Percentiles rank a stretch among this genome's conserved stretches.
phyloP scores from a whole-genome alignment of 1,140 invertebrate species.

The Heliconius hermathena region DNA sequence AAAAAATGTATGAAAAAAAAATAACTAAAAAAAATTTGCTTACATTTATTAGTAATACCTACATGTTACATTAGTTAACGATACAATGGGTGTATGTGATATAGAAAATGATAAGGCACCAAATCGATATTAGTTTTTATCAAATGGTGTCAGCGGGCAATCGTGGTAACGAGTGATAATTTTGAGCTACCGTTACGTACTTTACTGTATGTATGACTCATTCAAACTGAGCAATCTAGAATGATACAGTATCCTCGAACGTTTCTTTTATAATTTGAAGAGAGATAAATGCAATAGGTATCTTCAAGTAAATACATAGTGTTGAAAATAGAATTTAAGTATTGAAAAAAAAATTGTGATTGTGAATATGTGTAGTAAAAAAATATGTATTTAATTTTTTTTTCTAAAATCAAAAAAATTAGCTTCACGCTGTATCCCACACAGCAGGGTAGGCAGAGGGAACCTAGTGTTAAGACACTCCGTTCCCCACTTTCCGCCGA shows the following conservation, averaged over 20 bases:
- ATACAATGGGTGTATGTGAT: background rate
- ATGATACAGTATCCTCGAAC: background rate
- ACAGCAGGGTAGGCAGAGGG: too few species aligned
- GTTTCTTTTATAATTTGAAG: conserved; percentile 9
- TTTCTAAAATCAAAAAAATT: too few species aligned
- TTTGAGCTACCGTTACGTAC: conserved; percentile 35
- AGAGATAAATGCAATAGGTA: background rate
- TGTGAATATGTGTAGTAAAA: too few species aligned
- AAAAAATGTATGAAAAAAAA: background rate
- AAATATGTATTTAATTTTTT: too few species aligned
- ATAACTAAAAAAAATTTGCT: background rate
- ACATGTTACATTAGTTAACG: background rate
- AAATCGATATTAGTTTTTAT: conserved; percentile 34
- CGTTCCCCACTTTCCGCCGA: too few species aligned
- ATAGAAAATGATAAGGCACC: background rate
- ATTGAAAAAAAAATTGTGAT: too few species aligned
- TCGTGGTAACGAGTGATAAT: conserved; percentile 23
- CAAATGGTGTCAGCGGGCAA: conserved; percentile 37
- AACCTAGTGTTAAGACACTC: too few species aligned
- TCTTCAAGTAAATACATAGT: background rate
- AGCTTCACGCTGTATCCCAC: too few species aligned
- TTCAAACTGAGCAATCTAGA: background rate
- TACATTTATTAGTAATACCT: background rate
- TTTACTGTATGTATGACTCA: conserved; percentile 28
- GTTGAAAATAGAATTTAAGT: too few species aligned